phyloP scores from a whole-genome alignment of 1,140 invertebrate species.

The Drusus annulatus region DNA sequence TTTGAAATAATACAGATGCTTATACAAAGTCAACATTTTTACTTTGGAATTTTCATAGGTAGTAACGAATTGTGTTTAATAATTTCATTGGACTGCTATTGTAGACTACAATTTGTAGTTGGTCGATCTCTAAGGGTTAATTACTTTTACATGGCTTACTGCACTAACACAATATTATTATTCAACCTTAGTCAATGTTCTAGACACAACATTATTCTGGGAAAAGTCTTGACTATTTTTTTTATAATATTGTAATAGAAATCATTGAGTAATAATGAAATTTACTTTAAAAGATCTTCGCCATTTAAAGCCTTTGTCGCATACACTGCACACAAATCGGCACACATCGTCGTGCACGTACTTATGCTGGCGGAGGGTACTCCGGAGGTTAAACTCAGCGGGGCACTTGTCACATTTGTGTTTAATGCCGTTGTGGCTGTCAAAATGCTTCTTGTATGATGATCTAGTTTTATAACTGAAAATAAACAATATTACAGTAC shows the following conservation, averaged over 20 bases:
- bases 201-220: neutral
- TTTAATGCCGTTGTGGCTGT: constrained; percentile 46
- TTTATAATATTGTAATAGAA: neutral
- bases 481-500: neutral
- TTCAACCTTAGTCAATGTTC: neutral
- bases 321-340: constrained; percentile 51
- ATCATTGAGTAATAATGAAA: neutral
- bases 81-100: no score
- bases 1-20: no score
- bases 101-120: no score
- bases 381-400: constrained; percentile 46
- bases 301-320: constrained; percentile 56
- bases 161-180: neutral
- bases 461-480: constrained; percentile 56
- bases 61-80: no score
- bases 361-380: constrained; percentile 49
- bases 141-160: no score
- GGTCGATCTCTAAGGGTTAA: no score
- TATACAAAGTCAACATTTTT: no score
- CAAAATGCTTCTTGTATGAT: constrained; percentile 46
- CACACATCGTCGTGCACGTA: constrained; percentile 46
- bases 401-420: constrained; percentile 55
- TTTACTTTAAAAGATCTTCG: constrained; percentile 53
- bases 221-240: neutral
- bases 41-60: no score